Evolutionary conservation across 2,797 vertebrate genomes (phyloP).

Genomic region (Ara ararauna): DNA sequence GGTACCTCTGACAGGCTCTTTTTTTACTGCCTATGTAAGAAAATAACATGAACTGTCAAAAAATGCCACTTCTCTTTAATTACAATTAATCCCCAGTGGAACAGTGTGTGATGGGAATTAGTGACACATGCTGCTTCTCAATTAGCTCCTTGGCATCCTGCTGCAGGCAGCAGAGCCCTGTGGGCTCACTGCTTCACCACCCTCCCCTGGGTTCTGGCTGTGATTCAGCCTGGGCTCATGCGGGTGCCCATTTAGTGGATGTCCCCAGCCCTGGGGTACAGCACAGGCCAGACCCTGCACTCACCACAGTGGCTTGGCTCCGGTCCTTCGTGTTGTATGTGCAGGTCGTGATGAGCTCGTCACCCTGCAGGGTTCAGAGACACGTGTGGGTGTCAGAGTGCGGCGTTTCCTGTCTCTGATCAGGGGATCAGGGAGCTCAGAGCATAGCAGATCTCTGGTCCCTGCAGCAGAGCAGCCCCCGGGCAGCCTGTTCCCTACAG

Average conservation of each 20-base stretch:
- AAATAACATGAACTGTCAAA: slow-evolving; percentile 56
- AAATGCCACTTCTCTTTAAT: slow-evolving; percentile 54
- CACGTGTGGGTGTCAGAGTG: fast-evolving
- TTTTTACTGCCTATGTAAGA: background rate
- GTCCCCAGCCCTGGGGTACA: background rate
- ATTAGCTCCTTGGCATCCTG: slow-evolving; percentile 10
- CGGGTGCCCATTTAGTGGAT: background rate
- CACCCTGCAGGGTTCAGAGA: slow-evolving; percentile 79
- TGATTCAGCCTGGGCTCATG: background rate
- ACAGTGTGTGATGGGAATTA: slow-evolving; percentile 40
- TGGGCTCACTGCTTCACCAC: background rate
- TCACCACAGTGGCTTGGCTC: slow-evolving; percentile 87
- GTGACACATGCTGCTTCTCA: slow-evolving; percentile 24
- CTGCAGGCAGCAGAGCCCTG: background rate
- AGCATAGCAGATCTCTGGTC: background rate
- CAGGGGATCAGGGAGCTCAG: fast-evolving
- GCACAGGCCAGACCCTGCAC: background rate
- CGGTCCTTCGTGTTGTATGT: slow-evolving; percentile 88
- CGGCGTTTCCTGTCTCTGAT: background rate
- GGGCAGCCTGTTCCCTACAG: background rate
- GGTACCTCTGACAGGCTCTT: slow-evolving; percentile 53
- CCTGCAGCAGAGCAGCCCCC: background rate
- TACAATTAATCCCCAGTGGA: slow-evolving; percentile 27
- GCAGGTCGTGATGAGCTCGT: slow-evolving; percentile 90
- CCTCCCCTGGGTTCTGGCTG: background rate